Base-by-base conservation (phyloP, 1,140 invertebrate genomes). In the Euwallacea similis region DNA sequence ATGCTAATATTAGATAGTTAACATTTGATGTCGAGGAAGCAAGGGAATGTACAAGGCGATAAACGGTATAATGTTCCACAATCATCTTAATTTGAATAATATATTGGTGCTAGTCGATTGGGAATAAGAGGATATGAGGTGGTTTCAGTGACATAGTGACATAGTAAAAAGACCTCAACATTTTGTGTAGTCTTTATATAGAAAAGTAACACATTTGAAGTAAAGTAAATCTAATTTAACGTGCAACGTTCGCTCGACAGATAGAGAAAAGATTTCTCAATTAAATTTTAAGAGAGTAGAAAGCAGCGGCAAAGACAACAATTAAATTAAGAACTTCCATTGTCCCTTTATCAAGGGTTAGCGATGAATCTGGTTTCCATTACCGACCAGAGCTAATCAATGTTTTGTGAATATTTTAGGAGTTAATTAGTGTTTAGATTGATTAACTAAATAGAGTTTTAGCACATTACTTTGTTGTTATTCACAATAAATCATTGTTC, bases 321-420 rank as follows among this genome's bases (percentile, higher is more conserved):
- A 64, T 64, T 47, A 50, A 64, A 64, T 50, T 50, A 47, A 33
- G 61, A 47, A 47, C 44, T 64, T 11, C 46, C 33, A n/a, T 50
- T 50, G 59, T 41, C 44, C 15, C 7, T 46, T 64, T 50, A 50
- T 64, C 47, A 64, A 64, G 33, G 61, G 46, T 50, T 64, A 11
- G 43, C 15, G 7, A 64, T n/a, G 46, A 64, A 47, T 64, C 42
- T 61, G 59, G 55, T 58, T 58, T 58, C 21, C 55, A 58, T 58
- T 58, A 58, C n/a, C n/a, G 21, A 58, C 13, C 55, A n/a, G 21
- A 10, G n/a, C 21, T 33, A 58, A 10, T 15, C 6, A 58, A 58
- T 58, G 21, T 58, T 58, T 58, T 58, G 21, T 33, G 55, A 58
- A 58, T 58, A 58, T 58, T 58, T n/a, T 16, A 10, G 11, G 55